Evolutionary conservation across 2,888 invertebrate species (phyloP).

Genomic region (Netelia fuscicornis): DNA sequence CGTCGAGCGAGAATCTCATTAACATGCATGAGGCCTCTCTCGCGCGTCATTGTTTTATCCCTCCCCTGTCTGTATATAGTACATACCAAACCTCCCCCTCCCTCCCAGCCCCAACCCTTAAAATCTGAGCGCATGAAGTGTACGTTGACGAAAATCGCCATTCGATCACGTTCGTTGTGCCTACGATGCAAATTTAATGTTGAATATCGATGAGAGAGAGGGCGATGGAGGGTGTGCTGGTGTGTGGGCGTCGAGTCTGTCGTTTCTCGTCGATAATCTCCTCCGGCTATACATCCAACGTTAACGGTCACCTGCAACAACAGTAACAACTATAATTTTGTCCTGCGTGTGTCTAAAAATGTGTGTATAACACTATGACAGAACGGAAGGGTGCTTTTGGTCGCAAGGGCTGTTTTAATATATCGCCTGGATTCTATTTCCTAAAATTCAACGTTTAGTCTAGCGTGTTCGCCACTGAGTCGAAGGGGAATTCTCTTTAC

Average conservation of each 20-base stretch:
- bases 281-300: not conserved
- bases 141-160: constrained; percentile 69
- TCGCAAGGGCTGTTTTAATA: constrained; percentile 20
- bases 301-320: constrained; percentile 37
- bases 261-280: constrained; percentile 19
- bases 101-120: constrained; percentile 40
- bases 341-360: not conserved
- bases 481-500: constrained; percentile 20
- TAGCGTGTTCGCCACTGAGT: constrained; percentile 24
- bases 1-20: constrained; percentile 82
- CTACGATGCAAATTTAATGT: constrained; percentile 80
- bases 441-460: constrained; percentile 36
- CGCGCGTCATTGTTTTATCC: constrained; percentile 84
- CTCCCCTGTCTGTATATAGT: constrained; percentile 56
- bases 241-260: not conserved
- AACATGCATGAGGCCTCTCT: constrained; percentile 84
- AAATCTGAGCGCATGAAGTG: constrained; percentile 79
- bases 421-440: constrained; percentile 24
- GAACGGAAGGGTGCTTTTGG: constrained; percentile 12
- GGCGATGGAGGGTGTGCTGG: not conserved
- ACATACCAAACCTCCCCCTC: constrained; percentile 19
- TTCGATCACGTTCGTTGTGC: constrained; percentile 72
- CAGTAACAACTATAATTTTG: constrained; percentile 50
- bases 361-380: not conserved
- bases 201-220: constrained; percentile 76